Evolutionary conservation across 2,888 invertebrate species (phyloP).

Genomic region (Andrena marginata): DNA sequence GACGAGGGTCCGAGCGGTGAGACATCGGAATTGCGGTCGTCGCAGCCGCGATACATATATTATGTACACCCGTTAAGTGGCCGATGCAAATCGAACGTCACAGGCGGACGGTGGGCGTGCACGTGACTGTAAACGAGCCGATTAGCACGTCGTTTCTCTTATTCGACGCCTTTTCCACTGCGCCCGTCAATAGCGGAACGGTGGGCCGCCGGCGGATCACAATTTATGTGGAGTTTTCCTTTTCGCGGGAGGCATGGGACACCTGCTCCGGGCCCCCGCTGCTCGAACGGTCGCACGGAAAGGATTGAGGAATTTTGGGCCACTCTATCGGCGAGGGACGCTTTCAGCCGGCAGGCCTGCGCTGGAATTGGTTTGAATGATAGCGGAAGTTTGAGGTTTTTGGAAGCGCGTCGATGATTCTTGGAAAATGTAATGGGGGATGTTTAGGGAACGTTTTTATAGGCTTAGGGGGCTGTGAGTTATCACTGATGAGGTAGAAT

Average conservation of each 20-base stretch:
- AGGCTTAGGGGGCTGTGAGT: no score
- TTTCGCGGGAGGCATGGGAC: conserved; percentile 4
- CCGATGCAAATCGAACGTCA: conserved; percentile 76
- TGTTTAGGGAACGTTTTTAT: no score
- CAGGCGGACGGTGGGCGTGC: conserved; percentile 72
- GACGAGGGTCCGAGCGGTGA: conserved; percentile 53
- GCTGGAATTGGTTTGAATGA: not conserved
- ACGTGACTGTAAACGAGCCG: conserved; percentile 74
- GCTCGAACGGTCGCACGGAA: not conserved
- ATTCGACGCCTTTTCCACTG: conserved; percentile 72
- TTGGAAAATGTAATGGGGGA: no score
- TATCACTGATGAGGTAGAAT: no score
- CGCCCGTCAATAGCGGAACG: conserved; percentile 51
- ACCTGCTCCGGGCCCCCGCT: not conserved
- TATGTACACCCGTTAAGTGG: conserved; percentile 76
- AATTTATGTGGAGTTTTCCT: conserved; percentile 59
- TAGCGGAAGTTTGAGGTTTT: no score
- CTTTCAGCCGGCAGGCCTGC: not conserved
- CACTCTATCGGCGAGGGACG: not conserved
- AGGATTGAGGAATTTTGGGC: not conserved
- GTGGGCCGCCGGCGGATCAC: conserved; percentile 40
- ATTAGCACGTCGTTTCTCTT: conserved; percentile 74
- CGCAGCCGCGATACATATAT: conserved; percentile 67
- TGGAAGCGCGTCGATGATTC: no score
- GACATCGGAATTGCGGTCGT: conserved; percentile 66